Percentiles rank a stretch among this genome's conserved stretches.
Conservation (phyloP, 2,888 invertebrate species). For the Lampropteryx suffumata region DNA sequence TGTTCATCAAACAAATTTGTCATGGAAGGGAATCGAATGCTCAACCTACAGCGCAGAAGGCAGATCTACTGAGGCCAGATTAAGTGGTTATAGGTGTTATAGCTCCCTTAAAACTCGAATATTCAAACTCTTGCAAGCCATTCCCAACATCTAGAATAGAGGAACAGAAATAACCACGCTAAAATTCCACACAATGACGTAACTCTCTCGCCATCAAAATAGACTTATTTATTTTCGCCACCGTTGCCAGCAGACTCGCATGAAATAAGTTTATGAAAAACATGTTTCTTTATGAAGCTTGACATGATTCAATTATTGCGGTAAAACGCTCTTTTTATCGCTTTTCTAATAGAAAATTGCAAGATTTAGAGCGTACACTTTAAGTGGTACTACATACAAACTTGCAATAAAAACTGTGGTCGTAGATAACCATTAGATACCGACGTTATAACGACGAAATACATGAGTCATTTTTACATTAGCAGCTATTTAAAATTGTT, state of each 20-base stretch:
- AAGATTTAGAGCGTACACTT: not conserved
- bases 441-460: too few species aligned
- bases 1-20: too few species aligned
- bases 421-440: too few species aligned
- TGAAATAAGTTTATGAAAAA: constrained; percentile 55
- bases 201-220: constrained; percentile 63
- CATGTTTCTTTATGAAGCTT: constrained; percentile 25
- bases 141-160: constrained; percentile 52
- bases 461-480: too few species aligned
- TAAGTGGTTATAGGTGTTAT: not conserved
- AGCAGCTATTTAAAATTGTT: too few species aligned
- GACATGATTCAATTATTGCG: constrained; percentile 8
- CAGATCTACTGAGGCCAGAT: too few species aligned
- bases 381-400: not conserved
- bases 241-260: constrained; percentile 67
- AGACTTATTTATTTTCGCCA: constrained; percentile 72
- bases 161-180: constrained; percentile 57
- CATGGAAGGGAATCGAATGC: too few species aligned
- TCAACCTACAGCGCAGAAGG: too few species aligned
- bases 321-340: not conserved
- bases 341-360: not conserved
- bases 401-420: too few species aligned
- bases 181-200: constrained; percentile 68
- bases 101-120: constrained; percentile 19
- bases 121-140: constrained; percentile 39